Evolutionary conservation across 2,888 invertebrate species (phyloP).

Genomic region (Drosophila kanekoi): DNA sequence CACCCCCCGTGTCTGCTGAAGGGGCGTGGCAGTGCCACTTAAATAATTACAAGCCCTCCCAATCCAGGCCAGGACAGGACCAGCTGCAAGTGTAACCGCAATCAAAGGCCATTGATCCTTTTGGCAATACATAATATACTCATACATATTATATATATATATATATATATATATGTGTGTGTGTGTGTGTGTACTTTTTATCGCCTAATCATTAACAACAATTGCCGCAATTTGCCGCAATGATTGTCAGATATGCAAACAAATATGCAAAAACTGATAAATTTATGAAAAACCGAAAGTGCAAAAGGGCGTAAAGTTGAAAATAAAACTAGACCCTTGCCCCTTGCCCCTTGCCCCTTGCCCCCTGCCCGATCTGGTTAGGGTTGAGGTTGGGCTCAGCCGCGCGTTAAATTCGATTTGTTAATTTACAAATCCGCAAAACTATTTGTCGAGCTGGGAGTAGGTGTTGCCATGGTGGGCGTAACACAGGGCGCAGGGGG

Average conservation of each 20-base stretch:
- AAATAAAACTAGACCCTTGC: constrained; percentile 63
- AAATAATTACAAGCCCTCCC: constrained; percentile 45
- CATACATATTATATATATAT: constrained; percentile 24
- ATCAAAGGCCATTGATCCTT: constrained; percentile 76
- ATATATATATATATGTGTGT: background rate
- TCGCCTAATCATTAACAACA: constrained; percentile 78
- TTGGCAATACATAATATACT: background rate
- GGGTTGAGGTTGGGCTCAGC: constrained; percentile 38
- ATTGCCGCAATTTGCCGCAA: constrained; percentile 75
- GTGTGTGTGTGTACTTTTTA: constrained; percentile 32
- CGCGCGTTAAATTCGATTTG: constrained; percentile 81
- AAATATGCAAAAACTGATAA: constrained; percentile 72
- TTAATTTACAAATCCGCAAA: constrained; percentile 82
- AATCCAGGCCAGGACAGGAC: background rate
- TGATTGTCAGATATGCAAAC: constrained; percentile 62
- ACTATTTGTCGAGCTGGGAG: constrained; percentile 66
- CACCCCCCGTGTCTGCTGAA: background rate
- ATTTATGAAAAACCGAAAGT: constrained; percentile 59
- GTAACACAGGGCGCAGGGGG: constrained; percentile 2
- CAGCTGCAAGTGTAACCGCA: constrained; percentile 65
- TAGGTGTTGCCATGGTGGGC: constrained; percentile 33
- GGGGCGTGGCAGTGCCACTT: constrained; percentile 53
- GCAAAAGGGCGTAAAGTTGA: constrained; percentile 56
- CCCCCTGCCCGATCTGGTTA: no score
- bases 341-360: no score